Conservation (phyloP, 2,797 vertebrate genomes). For the Hyperoplus immaculatus region DNA sequence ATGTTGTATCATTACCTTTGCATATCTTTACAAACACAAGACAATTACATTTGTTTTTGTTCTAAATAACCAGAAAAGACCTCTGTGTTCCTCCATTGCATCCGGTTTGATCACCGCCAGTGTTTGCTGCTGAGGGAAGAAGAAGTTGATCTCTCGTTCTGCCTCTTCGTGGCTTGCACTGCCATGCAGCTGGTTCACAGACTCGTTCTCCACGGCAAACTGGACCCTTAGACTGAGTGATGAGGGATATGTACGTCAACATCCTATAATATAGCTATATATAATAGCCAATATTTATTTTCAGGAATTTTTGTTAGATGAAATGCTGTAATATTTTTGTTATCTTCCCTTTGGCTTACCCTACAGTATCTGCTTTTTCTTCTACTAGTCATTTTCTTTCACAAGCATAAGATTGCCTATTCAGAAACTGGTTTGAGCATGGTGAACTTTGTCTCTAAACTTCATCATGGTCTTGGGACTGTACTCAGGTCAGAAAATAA, state of each 20-base stretch:
- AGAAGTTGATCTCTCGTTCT: conserved; percentile 87
- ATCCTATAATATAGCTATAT: background rate
- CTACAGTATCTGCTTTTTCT: conserved; percentile 1
- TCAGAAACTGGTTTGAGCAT: conserved; percentile 15
- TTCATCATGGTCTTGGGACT: background rate
- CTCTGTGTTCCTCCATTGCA: conserved; percentile 84
- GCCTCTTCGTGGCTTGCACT: conserved; percentile 84
- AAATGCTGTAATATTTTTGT: conserved; percentile 19
- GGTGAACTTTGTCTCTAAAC: background rate
- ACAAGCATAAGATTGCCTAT: conserved; percentile 14
- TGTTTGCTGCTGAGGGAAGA: conserved; percentile 91
- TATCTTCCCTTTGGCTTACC: background rate
- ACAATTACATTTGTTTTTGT: background rate
- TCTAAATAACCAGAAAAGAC: conserved; percentile 68
- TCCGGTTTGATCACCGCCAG: conserved; percentile 93
- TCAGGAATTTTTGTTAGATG: background rate
- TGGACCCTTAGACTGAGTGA: conserved; percentile 85
- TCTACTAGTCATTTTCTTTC: conserved; percentile 20
- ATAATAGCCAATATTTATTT: conserved; percentile 20
- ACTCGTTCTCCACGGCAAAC: conserved; percentile 78
- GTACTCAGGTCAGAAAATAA: background rate
- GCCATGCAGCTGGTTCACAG: conserved; percentile 91
- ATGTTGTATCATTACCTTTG: background rate
- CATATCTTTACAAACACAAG: background rate
- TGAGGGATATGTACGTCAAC: conserved; percentile 10